These are phyloP conservation scores for Oscheius sp. DNA, from an alignment of 2,888 invertebrate species.

Conservation along the genomic window DNA sequence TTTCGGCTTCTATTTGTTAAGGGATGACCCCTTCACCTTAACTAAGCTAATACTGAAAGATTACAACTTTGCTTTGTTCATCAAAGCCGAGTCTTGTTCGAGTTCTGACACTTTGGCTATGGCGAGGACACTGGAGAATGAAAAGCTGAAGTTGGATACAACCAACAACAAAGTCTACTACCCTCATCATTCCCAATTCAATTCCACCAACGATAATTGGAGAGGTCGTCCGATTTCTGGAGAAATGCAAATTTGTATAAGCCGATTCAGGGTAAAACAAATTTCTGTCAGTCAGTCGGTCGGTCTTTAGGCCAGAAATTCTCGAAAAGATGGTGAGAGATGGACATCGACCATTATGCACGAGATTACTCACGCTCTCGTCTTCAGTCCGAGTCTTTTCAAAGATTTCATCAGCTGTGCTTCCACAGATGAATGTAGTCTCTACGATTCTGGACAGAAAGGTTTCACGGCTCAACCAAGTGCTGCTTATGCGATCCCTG, in stretches of 20 bases:
- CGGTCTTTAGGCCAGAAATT: background rate
- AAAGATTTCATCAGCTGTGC: background rate
- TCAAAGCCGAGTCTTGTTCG: background rate
- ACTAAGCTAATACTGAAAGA: too few relatives aligned
- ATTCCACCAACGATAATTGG: background rate
- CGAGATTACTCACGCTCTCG: constrained; percentile 8
- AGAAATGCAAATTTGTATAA: background rate
- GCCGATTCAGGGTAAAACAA: background rate
- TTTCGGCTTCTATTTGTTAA: too few relatives aligned
- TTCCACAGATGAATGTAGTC: background rate
- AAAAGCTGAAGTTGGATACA: background rate
- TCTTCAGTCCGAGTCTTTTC: background rate
- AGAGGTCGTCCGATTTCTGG: background rate
- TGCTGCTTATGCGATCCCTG: background rate
- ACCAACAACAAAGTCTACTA: background rate
- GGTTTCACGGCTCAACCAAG: background rate
- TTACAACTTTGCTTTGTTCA: background rate
- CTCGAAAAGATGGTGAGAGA: background rate
- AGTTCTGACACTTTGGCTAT: background rate
- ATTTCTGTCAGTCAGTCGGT: background rate
- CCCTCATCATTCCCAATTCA: background rate
- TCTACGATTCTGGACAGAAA: background rate
- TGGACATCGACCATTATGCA: constrained; percentile 17
- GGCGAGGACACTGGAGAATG: background rate
- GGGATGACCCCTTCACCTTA: too few relatives aligned